Conservation (phyloP, 1,140 invertebrate species). For the Platorchestia sp. region DNA sequence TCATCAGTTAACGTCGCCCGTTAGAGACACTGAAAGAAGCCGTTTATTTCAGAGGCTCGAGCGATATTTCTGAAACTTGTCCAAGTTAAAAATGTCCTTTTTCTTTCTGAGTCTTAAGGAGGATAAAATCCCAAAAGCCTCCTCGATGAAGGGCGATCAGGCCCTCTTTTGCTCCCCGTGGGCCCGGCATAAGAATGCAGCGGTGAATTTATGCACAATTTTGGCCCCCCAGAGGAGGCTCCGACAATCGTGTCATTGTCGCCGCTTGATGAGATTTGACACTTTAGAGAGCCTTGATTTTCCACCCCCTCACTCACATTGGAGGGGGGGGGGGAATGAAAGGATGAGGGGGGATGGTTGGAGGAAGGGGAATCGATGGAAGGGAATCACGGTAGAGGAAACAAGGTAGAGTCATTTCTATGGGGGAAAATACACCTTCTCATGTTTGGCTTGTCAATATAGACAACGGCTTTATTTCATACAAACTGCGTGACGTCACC, state of each 20-base stretch:
- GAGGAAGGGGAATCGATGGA: background rate
- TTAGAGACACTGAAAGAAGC: too few species aligned
- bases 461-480: too few species aligned
- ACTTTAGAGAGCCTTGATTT: constrained; percentile 31
- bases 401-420: too few species aligned
- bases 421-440: too few species aligned
- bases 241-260: background rate
- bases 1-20: too few species aligned
- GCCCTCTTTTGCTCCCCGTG: background rate
- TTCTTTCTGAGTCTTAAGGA: too few species aligned
- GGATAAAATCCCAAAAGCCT: background rate
- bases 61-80: background rate
- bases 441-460: too few species aligned
- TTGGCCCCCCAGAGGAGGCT: background rate
- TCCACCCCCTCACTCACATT: background rate
- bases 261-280: constrained; percentile 16
- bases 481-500: too few species aligned
- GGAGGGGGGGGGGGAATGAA: too few species aligned
- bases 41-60: background rate
- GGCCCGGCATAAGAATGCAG: background rate
- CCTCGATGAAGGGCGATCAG: background rate
- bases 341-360: too few species aligned
- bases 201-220: constrained; percentile 24
- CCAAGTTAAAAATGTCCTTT: background rate
- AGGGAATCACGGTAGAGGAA: background rate